A percentile compares a stretch with the other conserved stretches of the same genome.
phyloP scores from a whole-genome alignment of 2,797 vertebrate species.

The Ciconia nigra region DNA sequence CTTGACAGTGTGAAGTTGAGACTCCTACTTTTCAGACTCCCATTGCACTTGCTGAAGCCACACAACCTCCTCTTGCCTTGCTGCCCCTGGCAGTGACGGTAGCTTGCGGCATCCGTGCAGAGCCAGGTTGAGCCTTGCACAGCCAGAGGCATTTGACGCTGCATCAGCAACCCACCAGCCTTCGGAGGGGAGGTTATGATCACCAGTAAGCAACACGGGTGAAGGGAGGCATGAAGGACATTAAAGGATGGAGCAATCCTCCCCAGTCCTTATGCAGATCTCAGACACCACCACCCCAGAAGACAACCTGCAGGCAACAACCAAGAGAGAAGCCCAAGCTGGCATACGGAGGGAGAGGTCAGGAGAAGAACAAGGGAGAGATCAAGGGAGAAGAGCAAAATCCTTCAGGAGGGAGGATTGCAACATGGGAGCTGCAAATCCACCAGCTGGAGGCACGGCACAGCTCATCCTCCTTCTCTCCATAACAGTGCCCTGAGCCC shows the following conservation, averaged over 20 bases:
- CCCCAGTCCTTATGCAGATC: background rate
- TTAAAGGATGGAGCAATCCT: background rate
- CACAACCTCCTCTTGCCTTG: background rate
- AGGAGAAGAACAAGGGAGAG: background rate
- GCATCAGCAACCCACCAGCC: background rate
- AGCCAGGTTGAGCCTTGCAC: background rate
- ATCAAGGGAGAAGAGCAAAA: background rate
- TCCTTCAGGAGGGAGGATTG: background rate
- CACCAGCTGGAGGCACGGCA: background rate
- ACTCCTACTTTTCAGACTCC: background rate
- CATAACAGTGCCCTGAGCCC: rapidly evolving
- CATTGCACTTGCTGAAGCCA: background rate
- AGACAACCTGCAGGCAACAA: background rate
- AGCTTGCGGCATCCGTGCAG: background rate
- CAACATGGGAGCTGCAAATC: rapidly evolving
- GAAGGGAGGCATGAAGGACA: background rate
- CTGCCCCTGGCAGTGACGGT: background rate
- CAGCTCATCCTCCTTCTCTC: background rate
- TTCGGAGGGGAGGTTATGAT: rapidly evolving
- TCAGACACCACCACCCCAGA: background rate
- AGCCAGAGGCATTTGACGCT: rapidly evolving
- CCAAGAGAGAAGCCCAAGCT: background rate
- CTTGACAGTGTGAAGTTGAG: background rate
- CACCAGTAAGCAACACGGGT: background rate
- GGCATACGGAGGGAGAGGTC: rapidly evolving